phyloP scores from a whole-genome alignment of 2,797 vertebrate genomes.

The Gila robusta region DNA sequence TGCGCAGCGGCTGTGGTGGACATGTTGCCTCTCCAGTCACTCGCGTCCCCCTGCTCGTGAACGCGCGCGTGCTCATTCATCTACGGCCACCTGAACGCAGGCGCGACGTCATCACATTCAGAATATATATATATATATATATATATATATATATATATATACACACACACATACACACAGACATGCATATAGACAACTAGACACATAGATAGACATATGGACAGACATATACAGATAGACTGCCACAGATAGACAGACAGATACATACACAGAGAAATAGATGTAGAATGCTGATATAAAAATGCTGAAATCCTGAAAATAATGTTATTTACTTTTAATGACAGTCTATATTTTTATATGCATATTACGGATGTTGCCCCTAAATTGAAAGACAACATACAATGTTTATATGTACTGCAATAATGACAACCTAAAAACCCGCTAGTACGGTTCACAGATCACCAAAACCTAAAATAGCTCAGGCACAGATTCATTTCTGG shows the following conservation, averaged over 20 bases:
- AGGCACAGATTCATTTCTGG: slow-evolving; percentile 19
- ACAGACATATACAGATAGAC: neutral
- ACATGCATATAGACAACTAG: no score
- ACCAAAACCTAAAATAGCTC: slow-evolving; percentile 13
- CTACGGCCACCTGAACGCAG: slow-evolving; percentile 32
- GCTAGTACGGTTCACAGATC: neutral
- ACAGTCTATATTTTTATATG: neutral
- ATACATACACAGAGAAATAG: neutral
- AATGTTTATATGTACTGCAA: neutral
- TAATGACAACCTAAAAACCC: neutral
- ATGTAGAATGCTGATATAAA: no score
- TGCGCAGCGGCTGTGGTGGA: slow-evolving; percentile 78
- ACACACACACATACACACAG: no score
- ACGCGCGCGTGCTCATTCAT: slow-evolving; percentile 70
- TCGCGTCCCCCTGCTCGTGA: slow-evolving; percentile 52
- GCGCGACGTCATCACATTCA: slow-evolving; percentile 52
- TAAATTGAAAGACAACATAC: neutral
- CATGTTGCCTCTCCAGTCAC: slow-evolving; percentile 78
- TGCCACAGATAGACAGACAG: no score
- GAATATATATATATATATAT: neutral
- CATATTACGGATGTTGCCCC: neutral
- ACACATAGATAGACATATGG: no score
- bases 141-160: no score
- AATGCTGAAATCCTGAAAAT: no score
- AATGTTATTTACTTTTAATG: neutral